phyloP scores from a whole-genome alignment of 2,888 invertebrate species.

The Meliscaeva auricollis region DNA sequence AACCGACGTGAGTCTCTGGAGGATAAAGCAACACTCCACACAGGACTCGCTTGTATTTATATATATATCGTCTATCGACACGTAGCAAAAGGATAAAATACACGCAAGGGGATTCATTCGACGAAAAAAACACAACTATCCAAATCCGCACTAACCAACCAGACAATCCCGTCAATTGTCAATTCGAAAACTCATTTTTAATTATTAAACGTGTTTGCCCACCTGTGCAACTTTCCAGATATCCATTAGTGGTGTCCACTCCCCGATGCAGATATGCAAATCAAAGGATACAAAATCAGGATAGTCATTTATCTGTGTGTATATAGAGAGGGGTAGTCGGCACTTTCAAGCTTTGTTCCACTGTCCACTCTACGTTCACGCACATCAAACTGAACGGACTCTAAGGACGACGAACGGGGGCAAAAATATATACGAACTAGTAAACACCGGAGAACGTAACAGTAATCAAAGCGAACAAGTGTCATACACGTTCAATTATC shows the following conservation, averaged over 20 bases:
- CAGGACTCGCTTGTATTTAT: too few relatives aligned
- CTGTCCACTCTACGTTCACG: slow-evolving; percentile 16
- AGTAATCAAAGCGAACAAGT: slow-evolving; percentile 74
- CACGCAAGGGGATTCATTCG: not conserved
- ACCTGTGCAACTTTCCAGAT: slow-evolving; percentile 67
- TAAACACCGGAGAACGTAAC: slow-evolving; percentile 47
- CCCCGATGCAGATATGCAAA: slow-evolving; percentile 13
- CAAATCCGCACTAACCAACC: slow-evolving; percentile 23
- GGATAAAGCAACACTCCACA: slow-evolving; percentile 7
- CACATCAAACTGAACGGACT: not conserved
- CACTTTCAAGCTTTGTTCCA: slow-evolving; percentile 25
- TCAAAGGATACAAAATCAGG: slow-evolving; percentile 51
- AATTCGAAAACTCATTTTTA: slow-evolving; percentile 56
- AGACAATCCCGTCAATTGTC: slow-evolving; percentile 57
- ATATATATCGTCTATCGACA: slow-evolving; percentile 17
- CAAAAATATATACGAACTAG: slow-evolving; percentile 12
- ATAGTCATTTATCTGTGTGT: not conserved
- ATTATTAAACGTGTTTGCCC: slow-evolving; percentile 70
- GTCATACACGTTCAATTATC: slow-evolving; percentile 71
- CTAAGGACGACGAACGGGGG: not conserved
- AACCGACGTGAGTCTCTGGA: not conserved
- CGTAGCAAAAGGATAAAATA: not conserved
- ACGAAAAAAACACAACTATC: not conserved
- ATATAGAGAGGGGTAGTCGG: not conserved
- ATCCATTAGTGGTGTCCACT: slow-evolving; percentile 69